Base-by-base conservation (phyloP, 2,888 invertebrate genomes). In the Onthophagus sagittarius region DNA sequence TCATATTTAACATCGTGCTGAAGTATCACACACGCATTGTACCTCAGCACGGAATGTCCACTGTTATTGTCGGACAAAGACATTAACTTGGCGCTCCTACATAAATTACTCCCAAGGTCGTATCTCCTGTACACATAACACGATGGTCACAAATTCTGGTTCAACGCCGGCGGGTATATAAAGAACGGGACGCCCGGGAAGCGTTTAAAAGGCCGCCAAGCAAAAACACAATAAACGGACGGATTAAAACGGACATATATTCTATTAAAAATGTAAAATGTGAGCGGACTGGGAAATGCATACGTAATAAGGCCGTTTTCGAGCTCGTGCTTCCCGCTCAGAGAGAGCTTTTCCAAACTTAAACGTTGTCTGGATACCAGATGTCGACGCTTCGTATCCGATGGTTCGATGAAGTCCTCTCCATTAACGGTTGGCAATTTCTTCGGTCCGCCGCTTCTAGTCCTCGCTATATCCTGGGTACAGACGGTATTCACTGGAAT, bases 231-330 rank as follows among this genome's bases (percentile, higher is more conserved):
- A 81, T 82, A 82, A 82, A 81, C 81, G 77, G 77, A 77, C 78
- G 81, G 82, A 82, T 83, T 83, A 82, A 83, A 83, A 82, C 80
- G 79, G 82, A 82, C 83, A 79, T 82, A 53, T 53, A 83, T 84
- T 83, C 84, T 83, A 83, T 83, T 84, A 83, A 83, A 83, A 84
- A 84, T 83, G 82, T 84, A 84, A 84, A 84, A 84, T 83, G 83
- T 81, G 79, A 80, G 80, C 79, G 80, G 79, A 80, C 80, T 81
- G 83, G 83, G 84, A 84, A 83, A 83, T 83, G 82, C 83, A 83
- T 83, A 81, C 83, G 80, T 82, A 83, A 84, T 83, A 78, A 71
- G 71, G 74, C 75, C 76, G 76, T 77, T 77, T 75, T 77, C 74
- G 23, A 31, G 67, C 31, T 63, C 15, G 71, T 31, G 23, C 23